Evolutionary conservation across 1,140 invertebrate species (phyloP), one percentile per base, ranked within the genome.

Genomic region (Cotesia glomerata): DNA sequence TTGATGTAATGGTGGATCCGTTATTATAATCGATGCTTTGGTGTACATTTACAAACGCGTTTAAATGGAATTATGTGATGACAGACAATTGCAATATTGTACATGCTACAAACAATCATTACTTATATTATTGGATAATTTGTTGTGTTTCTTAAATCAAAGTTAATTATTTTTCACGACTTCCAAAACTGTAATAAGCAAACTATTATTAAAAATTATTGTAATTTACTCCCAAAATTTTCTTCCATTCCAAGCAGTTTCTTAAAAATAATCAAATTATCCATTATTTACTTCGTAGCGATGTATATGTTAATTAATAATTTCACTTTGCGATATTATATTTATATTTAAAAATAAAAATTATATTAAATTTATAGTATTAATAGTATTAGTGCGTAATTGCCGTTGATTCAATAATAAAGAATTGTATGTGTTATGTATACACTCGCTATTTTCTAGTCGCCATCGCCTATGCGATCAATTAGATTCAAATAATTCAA

Each of bases 231-330:
- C 18, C 49, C 14, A 39, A 39, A 35, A 16, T 45, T 11, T 13
- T 45, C 36, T 52, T 66, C 36, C 64, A 66, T 39, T 49, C 13
- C 11, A 11, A n/a, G 36, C 13, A 14, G 16, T 16, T 9, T 45
- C 45, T 14, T 14, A 14, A 54, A 51, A 69, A 45, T 49, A 66
- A 66, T 49, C 13, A 18, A 39, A 36, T 45, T 11, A 8, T 16
- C 9, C 14, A 36, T 52, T n/a, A 52, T 13, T 56, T 36, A 69
- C 35, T 5, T 39, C 26, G 16, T 45, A 9, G 39, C 32, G 66
- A 34, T 54, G 1, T 14, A 16, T 68, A 18, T 5, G 52, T 68
- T 68, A 68, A 68, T 52, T 11, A 68, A 51, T 68, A 54, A 63
- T 49, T 39, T 26, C 4, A 65, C 7, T n/a, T 49, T 65, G 13